Evolutionary conservation across 2,888 invertebrate genomes (phyloP), one percentile per base, ranked within the genome.

Genomic region (Doris montereyensis): DNA sequence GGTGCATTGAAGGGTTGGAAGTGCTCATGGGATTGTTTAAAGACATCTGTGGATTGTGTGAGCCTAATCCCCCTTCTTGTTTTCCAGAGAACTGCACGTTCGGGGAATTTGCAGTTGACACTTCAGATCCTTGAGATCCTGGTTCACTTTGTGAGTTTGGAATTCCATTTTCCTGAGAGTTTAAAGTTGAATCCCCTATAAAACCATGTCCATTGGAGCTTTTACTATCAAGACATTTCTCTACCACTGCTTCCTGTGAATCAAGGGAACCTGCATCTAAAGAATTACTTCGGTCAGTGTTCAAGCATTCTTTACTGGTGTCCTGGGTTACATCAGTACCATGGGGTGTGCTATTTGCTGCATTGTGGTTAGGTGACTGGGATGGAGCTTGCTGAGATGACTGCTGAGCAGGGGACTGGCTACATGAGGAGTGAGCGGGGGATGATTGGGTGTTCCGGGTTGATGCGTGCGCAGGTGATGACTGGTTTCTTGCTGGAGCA

Each of bases 131-230:
- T 24, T 62, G 58, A 30, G 70, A 74, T n/a, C 71, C 79, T 26
- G 79, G 41, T 28, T 79, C 79, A 71, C 75, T 79, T 13, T 70
- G 79, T 13, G 79, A 70, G 24, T 75, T 70, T n/a, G 65, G 75
- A 5, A 70, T n/a, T 21, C 71, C 71, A 62, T 79, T 62, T 13
- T 76, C 79, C 71, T 72, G 78, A 41, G 71, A 57, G 21, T 65
- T 62, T 8, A 30, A 65, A 8, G 57, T 52, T 8, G 28, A 52
- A 41, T 57, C 52, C 32, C 24, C 28, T 17, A 32, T 70, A 8
- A 70, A 60, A 65, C 52, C 71, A 72, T 60, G 74, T 65, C 72
- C 76, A 71, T 71, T 72, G 24, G 76, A 30, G 60, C 58, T 60
- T 21, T 62, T 62, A 32, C 60, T 57, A 28, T 76, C 79, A n/a